Evolutionary conservation across 2,888 invertebrate species (phyloP).

Genomic region (Desoria tigrina): DNA sequence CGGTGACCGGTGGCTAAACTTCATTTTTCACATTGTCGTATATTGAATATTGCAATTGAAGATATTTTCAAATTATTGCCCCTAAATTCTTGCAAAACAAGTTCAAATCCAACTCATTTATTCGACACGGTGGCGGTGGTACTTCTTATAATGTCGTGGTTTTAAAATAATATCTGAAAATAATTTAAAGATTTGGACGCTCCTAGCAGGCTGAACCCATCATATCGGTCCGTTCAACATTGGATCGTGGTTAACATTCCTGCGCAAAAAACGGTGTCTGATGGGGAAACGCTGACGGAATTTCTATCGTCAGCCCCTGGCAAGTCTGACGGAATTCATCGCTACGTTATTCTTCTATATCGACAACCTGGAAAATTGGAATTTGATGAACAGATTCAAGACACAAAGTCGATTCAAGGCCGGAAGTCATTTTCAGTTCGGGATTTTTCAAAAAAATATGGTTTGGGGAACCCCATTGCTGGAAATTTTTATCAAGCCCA

Average conservation of each 20-base stretch:
- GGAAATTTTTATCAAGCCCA: constrained; percentile 87
- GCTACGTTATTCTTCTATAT: neutral
- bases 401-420: neutral
- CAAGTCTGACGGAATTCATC: neutral
- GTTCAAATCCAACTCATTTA: no score
- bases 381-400: neutral
- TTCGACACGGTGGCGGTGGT: no score
- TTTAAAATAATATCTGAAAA: no score
- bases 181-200: no score
- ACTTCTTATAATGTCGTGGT: no score
- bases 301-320: neutral
- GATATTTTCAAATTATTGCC: no score
- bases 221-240: no score
- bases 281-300: constrained; percentile 1
- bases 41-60: no score
- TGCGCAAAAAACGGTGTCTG: neutral
- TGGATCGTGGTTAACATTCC: constrained; percentile 14
- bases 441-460: constrained; percentile 77
- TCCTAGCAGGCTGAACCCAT: no score
- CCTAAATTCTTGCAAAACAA: no score
- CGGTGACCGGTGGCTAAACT: no score
- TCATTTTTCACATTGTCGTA: no score
- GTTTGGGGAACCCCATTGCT: constrained; percentile 75
- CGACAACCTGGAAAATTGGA: constrained; percentile 1
- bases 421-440: constrained; percentile 63